phyloP scores from a whole-genome alignment of 1,140 invertebrate genomes.

The Penaeus vannamei region DNA sequence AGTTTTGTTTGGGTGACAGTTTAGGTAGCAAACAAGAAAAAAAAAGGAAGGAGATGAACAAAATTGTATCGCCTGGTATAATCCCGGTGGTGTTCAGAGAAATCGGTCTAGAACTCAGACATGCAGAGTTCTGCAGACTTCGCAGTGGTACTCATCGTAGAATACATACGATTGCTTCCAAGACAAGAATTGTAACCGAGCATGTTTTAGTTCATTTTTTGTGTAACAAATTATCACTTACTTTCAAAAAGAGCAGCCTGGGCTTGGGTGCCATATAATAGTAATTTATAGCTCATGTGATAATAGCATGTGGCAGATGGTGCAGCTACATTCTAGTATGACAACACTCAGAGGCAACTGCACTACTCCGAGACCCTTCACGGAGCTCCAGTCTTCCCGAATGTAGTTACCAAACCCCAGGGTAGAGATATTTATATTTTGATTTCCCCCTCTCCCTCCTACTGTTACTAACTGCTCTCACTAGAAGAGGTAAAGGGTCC shows the following conservation, averaged over 20 bases:
- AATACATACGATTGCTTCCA: no score
- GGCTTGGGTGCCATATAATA: slow-evolving; percentile 55
- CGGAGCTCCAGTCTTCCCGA: slow-evolving; percentile 46
- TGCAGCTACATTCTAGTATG: slow-evolving; percentile 48
- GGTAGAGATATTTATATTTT: not conserved
- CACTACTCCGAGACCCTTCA: slow-evolving; percentile 29
- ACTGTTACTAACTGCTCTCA: no score
- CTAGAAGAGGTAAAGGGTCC: no score
- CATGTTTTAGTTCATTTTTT: slow-evolving; percentile 39
- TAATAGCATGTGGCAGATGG: slow-evolving; percentile 41
- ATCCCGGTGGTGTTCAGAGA: no score
- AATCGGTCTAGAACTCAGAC: no score
- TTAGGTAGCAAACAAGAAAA: no score
- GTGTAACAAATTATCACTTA: slow-evolving; percentile 25
- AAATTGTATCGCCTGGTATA: no score
- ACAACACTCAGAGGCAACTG: slow-evolving; percentile 43
- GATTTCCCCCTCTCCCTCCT: no score
- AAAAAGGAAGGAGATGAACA: no score
- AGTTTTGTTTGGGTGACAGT: no score
- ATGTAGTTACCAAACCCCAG: slow-evolving; percentile 47
- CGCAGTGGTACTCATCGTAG: no score
- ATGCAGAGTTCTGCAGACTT: no score
- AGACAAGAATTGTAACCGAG: not conserved
- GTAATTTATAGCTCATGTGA: slow-evolving; percentile 46
- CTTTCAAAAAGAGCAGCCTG: slow-evolving; percentile 48